Percentiles rank a stretch among this genome's conserved stretches.
phyloP scores from a whole-genome alignment of 2,888 invertebrate genomes.

The Dicyrtomina minuta region DNA sequence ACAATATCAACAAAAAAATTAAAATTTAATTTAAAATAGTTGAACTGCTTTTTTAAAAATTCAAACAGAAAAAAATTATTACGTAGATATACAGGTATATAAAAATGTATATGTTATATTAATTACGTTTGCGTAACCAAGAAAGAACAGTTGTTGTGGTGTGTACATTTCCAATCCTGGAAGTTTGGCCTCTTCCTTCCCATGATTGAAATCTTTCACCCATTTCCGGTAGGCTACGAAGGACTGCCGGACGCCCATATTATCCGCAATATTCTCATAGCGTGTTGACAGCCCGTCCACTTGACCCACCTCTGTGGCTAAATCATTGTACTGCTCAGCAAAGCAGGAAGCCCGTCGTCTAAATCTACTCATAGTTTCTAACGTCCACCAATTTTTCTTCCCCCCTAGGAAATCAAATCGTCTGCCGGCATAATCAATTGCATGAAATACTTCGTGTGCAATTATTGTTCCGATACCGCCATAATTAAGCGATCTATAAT shows the following conservation, averaged over 20 bases:
- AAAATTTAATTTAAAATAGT: not conserved
- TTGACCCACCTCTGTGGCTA: conserved; percentile 76
- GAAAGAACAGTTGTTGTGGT: conserved; percentile 80
- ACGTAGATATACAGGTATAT: too few species aligned
- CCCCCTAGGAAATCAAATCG: conserved; percentile 88
- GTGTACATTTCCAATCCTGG: conserved; percentile 68
- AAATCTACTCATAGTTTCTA: conserved; percentile 76
- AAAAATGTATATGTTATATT: too few species aligned
- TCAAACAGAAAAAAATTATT: too few species aligned
- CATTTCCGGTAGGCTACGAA: conserved; percentile 79
- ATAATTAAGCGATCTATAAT: conserved; percentile 25
- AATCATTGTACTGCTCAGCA: conserved; percentile 81
- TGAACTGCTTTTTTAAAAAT: too few species aligned
- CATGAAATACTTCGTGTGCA: conserved; percentile 82
- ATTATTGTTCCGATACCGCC: conserved; percentile 55
- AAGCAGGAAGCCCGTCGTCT: conserved; percentile 79
- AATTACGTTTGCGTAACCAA: conserved; percentile 81
- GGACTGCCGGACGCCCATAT: conserved; percentile 91
- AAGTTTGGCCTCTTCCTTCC: conserved; percentile 61
- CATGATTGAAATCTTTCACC: conserved; percentile 65
- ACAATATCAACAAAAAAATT: not conserved
- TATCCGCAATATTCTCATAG: conserved; percentile 94
- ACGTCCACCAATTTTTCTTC: conserved; percentile 91
- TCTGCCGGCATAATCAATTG: conserved; percentile 80
- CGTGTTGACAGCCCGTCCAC: conserved; percentile 71